Evolutionary conservation across 2,113 vertebrate genomes (phyloP).

Genomic region (Engystomops pustulosus): DNA sequence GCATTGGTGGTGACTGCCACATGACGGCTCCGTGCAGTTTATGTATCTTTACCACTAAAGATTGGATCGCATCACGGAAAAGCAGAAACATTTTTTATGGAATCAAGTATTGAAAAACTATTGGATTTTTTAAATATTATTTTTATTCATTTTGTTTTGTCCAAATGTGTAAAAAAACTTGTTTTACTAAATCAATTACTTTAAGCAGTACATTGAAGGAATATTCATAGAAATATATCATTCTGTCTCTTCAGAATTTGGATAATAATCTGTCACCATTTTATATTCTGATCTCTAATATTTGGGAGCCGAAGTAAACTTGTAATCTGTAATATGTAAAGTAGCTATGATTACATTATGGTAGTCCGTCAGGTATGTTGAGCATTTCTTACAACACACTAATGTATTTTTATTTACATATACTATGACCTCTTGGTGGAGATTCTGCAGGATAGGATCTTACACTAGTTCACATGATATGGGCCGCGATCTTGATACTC

Average conservation of each 20-base stretch:
- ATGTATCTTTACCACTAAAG: too few species aligned
- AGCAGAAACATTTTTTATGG: too few species aligned
- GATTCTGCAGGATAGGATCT: conserved; percentile 80
- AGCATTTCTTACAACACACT: conserved; percentile 33
- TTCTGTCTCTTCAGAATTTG: not conserved
- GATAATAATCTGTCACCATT: not conserved
- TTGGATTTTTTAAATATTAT: too few species aligned
- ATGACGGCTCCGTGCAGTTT: too few species aligned
- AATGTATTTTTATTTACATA: conserved; percentile 44
- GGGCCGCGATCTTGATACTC: too few species aligned
- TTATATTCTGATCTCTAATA: not conserved
- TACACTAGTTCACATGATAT: conserved; percentile 68
- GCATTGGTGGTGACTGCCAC: not conserved
- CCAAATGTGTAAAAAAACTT: too few species aligned
- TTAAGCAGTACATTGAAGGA: too few species aligned
- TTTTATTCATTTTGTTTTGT: too few species aligned
- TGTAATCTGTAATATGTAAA: conserved; percentile 25
- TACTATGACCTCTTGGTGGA: conserved; percentile 69
- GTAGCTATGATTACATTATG: conserved; percentile 20
- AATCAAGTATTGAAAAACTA: too few species aligned
- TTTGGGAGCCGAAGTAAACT: conserved; percentile 3
- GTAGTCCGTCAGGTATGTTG: conserved; percentile 35
- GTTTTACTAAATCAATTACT: too few species aligned
- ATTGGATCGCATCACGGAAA: too few species aligned
- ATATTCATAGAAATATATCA: too few species aligned